A percentile compares a stretch with the other conserved stretches of the same genome.
phyloP scores from a whole-genome alignment of 2,113 vertebrate species.

The Eonycteris spelaea region DNA sequence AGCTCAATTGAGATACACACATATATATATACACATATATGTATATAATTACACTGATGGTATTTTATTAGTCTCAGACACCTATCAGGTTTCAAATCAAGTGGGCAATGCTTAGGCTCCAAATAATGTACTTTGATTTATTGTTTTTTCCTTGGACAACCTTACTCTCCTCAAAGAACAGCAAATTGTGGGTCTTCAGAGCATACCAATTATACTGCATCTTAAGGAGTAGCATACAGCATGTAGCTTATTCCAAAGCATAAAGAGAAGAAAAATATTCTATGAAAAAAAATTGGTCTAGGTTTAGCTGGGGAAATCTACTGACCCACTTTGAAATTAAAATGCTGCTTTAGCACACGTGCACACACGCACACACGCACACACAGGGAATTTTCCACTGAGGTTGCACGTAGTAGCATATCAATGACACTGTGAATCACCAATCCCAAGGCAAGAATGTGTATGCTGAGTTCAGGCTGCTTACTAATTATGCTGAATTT shows the following conservation, averaged over 20 bases:
- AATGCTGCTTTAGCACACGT: not conserved
- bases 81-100: not conserved
- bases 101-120: not conserved
- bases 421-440: not conserved
- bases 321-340: constrained; percentile 52
- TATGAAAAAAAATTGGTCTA: not conserved
- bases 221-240: not conserved
- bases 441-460: not conserved
- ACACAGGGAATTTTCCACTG: constrained; percentile 30
- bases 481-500: not conserved
- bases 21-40: not conserved
- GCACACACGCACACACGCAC: not conserved
- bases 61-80: not conserved
- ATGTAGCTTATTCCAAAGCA: not conserved
- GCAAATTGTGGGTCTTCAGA: not conserved
- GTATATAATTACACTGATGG: not conserved
- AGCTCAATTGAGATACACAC: not conserved
- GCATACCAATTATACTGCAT: not conserved
- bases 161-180: not conserved
- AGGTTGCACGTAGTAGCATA: not conserved
- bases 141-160: not conserved
- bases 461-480: not conserved
- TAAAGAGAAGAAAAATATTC: not conserved
- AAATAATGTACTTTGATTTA: not conserved
- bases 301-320: constrained; percentile 46